A percentile compares a stretch with the other conserved stretches of the same genome.
Evolutionary conservation across 2,113 vertebrate species (phyloP).

Genomic region (Vimba vimba): DNA sequence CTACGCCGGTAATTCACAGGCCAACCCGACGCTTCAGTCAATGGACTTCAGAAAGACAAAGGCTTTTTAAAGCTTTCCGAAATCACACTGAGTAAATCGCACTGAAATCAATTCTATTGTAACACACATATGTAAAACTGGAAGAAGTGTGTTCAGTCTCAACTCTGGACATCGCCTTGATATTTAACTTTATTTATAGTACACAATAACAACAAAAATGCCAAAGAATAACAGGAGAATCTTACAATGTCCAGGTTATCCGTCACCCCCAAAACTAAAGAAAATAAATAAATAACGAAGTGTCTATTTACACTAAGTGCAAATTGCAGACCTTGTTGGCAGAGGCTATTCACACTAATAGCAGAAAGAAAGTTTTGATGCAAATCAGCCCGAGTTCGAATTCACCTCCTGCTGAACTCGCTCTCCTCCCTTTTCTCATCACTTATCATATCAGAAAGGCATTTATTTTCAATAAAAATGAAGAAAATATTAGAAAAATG

Average conservation of each 20-base stretch:
- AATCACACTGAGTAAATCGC: constrained; percentile 15
- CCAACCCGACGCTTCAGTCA: not conserved
- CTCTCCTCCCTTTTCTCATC: too few relatives aligned
- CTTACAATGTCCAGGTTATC: not conserved
- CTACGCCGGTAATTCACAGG: not conserved
- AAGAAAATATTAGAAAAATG: too few relatives aligned
- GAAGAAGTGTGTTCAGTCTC: not conserved
- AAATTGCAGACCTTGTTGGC: too few relatives aligned
- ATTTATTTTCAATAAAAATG: too few relatives aligned
- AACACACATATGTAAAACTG: not conserved
- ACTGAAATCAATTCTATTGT: constrained; percentile 21
- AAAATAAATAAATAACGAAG: not conserved
- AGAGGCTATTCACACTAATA: too few relatives aligned
- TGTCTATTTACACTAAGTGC: too few relatives aligned
- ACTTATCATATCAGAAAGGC: too few relatives aligned
- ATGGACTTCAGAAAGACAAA: constrained; percentile 30
- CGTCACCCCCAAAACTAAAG: not conserved
- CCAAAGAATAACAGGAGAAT: not conserved
- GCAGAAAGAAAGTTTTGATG: too few relatives aligned
- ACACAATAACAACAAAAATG: not conserved
- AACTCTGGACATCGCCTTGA: not conserved
- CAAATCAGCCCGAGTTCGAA: too few relatives aligned
- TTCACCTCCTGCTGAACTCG: too few relatives aligned
- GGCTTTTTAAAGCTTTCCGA: not conserved
- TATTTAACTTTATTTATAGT: not conserved